Base-by-base conservation (phyloP, 2,888 invertebrate species). In the Cephus sareptanus region DNA sequence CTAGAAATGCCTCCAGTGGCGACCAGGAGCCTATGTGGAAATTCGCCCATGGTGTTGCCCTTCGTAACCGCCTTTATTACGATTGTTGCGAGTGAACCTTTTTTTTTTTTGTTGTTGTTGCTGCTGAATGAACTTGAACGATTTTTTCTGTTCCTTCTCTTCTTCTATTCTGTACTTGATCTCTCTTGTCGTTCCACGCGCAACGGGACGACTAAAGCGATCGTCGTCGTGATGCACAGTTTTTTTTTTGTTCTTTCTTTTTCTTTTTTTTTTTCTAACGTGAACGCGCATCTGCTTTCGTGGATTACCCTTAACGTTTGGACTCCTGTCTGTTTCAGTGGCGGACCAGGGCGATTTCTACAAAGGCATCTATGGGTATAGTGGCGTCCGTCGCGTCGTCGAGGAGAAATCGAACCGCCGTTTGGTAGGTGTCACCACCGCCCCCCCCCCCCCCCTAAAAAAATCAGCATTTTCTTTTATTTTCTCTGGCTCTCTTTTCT, bases 271-370 rank as follows among this genome's bases (percentile, higher is more conserved):
- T 40, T 9, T 9, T 56, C 15, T 33, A 15, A 31, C 71, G 71
- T 15, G 71, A 71, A 71, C 71, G 71, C 31, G 71, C 71, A 13
- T 15, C 30, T 71, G 31, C 33, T 33, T 33, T 71, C 75, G 75
- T 30, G n/a, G 31, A 91, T 94, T 30, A 74, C 70, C 89, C 89
- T 85, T 90, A 91, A 91, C 89, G 88, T 87, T 89, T 91, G 95
- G 95, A 85, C 93, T 95, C 88, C 88, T 91, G 91, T 91, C 90
- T 91, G 91, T 91, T 91, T 91, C 92, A 95, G 95, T 86, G 93
- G 94, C 95, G 94, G 94, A 95, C 94, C 94, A 95, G 94, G 94
- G 94, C 95, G 96, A 96, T 94, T 95, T 95, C 96, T 96, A 95
- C 96, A 96, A 96, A 95, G 95, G 94, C 94, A 95, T 94, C 95